Base-by-base conservation (phyloP, 2,888 invertebrate species). In the Electrophaes corylata region DNA sequence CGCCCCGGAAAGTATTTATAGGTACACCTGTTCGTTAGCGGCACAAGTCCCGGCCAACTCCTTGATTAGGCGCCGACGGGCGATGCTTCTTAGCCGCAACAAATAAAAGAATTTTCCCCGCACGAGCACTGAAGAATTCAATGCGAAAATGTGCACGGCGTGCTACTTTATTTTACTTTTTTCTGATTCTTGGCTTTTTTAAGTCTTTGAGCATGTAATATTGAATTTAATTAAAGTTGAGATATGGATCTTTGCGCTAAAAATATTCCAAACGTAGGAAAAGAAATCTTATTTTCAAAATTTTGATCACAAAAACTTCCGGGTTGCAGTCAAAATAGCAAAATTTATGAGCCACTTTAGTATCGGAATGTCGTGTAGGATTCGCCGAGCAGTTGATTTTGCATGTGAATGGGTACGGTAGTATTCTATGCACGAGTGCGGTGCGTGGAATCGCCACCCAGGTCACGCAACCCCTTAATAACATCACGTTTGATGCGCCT, bases 401-500 rank as follows among this genome's bases (percentile, higher is more conserved):
- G 87, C 87, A 89, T 89, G 83, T 83, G 84, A 88, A 88, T 84
- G 70, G 80, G 76, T 56, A 29, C 56, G 55, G 56, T 48, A 65
- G 83, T 85, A 87, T 88, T 82, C 86, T 76, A 59, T 79, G 81
- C 87, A 85, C 85, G 88, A 79, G 75, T 76, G 71, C 75, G 83
- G 88, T 86, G 88, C 86, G 84, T 81, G 82, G 63, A 75, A 80
- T 86, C 81, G 69, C 72, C 63, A 88, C 76, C 66, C 91, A 74
- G 79, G 88, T 88, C 91, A 91, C 92, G 91, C 81, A 83, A 78
- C 74, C 80, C 81, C 81, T 86, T 91, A 91, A 91, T 91, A 91
- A 92, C 90, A 86, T 91, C 92, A 91, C 92, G 92, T 92, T 91
- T 91, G 90, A 92, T 92, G 88, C 85, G 86, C 86, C 89, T 89